Evolutionary conservation across 2,113 vertebrate genomes (phyloP), one percentile per base, ranked within the genome.

Genomic region (Onychorhynchus coronatus): DNA sequence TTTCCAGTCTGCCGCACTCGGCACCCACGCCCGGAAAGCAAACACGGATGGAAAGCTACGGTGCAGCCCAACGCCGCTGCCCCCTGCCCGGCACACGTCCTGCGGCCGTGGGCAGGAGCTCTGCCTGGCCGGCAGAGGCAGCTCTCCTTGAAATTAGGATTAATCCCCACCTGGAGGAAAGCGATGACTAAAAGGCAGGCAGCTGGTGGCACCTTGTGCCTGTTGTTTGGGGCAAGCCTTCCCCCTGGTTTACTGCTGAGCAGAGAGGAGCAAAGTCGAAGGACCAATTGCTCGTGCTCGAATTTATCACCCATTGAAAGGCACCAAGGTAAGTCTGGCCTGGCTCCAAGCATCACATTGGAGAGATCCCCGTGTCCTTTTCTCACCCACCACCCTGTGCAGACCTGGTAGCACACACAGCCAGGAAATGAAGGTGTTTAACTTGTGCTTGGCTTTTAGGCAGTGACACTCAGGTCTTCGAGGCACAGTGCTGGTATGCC

Each of bases 1-100:
- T 42, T 94, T 95, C 95, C 87, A 56, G 95, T 95, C 89, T 6
- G 12, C 56, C 31, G 1, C 1, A 20, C 79, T 94, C 22, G 1
- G 67, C 88, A 70, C 87, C 85, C 91, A 87, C 94, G 2, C 95
- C 96, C 82, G 27, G 47, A 95, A 95, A 91, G 42, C 90, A 96
- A 96, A 93, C 95, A 94, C 14, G 9, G 85, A 19, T 23, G n/a
- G 53, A 73, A 76, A 79, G 65, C 67, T 18, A 27, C 3, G 3
- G 33, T 5, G 25, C 44, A 56, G 70, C 73, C 47, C 3, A 8
- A 14, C 6, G 3, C 58, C 2, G 6, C 80, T 30, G 62, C 22
- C 79, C 59, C 27, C 20, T 6, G 21, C 46, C 53, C 11, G 6
- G 53, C 68, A 1, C 27, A 4, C 1, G 20, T n/a, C 78, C 94